Base-by-base conservation (phyloP, 2,797 vertebrate genomes). In the Dicrostonyx torquatus region DNA sequence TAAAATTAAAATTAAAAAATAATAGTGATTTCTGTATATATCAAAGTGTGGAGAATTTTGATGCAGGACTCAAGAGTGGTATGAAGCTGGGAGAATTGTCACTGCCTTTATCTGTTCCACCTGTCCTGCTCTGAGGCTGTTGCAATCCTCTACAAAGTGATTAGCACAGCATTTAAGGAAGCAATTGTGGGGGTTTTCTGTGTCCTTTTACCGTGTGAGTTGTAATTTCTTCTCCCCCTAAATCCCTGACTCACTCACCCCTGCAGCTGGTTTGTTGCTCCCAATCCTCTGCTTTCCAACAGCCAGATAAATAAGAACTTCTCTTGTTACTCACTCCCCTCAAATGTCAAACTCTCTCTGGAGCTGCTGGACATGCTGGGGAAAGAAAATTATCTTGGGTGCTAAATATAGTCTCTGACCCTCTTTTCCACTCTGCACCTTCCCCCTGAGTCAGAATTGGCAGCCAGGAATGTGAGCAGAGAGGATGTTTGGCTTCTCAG, bases 321-420 rank as follows among this genome's bases (percentile, higher is more conserved):
- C 50, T 80, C 90, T 92, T 76, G 48, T 93, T 84, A 43, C 72
- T 92, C 66, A 60, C 76, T 94, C 48, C 55, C 48, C 50, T 96
- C 94, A 96, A 97, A 97, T 96, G 96, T 95, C 97, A 97, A 70
- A 93, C 90, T 94, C 83, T 95, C 77, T 96, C 89, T 84, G 34
- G 93, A 78, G 76, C 50, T 87, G 70, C 34, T 7, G 92, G 70
- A 48, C 76, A 0, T 80, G n/a, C 50, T 94, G 94, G 96, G 37
- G 13, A 37, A 92, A 95, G 95, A 55, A 94, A 92, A 95, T 96
- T 91, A 90, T 95, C 91, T 94, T 75, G 93, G 83, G 83, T 89
- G 37, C 89, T 91, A 94, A 93, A 96, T 84, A 95, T 76, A 66
- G n/a, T 92, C 29, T 72, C 91, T 96, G 90, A 87, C 82, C 62